Percentiles rank a stretch among this genome's conserved stretches.
Evolutionary conservation across 2,797 vertebrate species (phyloP).

Genomic region (Mionectes olivaceus): DNA sequence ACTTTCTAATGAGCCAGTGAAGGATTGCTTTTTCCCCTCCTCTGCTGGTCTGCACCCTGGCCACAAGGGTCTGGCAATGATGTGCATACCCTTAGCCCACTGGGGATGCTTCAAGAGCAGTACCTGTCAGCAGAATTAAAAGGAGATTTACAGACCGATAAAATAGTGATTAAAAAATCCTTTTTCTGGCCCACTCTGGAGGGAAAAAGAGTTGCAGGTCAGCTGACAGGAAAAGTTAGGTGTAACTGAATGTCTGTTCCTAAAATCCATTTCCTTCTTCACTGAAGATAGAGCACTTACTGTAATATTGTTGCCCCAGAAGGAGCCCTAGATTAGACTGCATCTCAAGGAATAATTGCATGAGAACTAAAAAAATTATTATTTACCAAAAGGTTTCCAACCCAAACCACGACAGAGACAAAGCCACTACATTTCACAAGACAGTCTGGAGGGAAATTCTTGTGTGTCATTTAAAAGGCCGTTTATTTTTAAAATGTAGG

Average conservation of each 20-base stretch:
- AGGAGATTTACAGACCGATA: neutral
- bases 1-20: neutral
- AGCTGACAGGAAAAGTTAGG: neutral
- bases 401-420: conserved; percentile 30
- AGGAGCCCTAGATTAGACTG: neutral
- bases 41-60: neutral
- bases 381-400: conserved; percentile 28
- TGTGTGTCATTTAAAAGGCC: conserved; percentile 11
- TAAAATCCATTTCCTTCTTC: neutral
- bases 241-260: neutral
- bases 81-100: rapidly evolving
- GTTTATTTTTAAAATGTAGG: conserved; percentile 41
- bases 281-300: neutral
- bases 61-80: neutral
- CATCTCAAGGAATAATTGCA: conserved; percentile 16
- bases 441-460: conserved; percentile 35
- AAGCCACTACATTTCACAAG: conserved; percentile 52
- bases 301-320: neutral
- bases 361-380: neutral
- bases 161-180: neutral
- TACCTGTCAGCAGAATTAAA: neutral
- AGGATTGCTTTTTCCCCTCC: neutral
- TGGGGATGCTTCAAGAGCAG: neutral
- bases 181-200: neutral
- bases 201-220: neutral